phyloP scores from a whole-genome alignment of 2,888 invertebrate species.

The Drosophila hamatofila region DNA sequence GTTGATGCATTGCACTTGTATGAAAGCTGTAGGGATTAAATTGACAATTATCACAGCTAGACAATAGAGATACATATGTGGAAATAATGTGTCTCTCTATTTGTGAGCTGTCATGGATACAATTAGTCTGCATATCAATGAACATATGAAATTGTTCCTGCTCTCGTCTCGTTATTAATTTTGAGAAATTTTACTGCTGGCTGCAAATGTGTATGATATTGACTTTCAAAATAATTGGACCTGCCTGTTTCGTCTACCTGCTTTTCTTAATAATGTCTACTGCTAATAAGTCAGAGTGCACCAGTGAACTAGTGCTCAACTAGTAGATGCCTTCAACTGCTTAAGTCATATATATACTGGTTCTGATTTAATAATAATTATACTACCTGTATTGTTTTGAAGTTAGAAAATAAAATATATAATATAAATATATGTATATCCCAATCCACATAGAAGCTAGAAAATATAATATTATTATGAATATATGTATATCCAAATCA shows the following conservation, averaged over 20 bases:
- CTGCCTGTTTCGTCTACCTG: background rate
- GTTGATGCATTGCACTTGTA: conserved; percentile 86
- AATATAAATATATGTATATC: no score
- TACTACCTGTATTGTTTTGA: background rate
- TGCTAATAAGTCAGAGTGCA: background rate
- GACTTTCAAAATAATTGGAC: background rate
- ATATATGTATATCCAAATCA: no score
- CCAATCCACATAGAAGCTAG: no score
- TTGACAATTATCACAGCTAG: no score
- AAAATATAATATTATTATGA: no score
- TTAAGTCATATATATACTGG: background rate
- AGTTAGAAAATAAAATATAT: no score
- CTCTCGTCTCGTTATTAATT: background rate
- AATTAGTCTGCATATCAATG: background rate
- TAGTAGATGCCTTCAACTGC: background rate
- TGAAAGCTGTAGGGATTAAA: conserved; percentile 56
- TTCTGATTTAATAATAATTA: background rate
- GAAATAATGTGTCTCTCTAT: no score
- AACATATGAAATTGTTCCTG: background rate
- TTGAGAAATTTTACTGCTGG: background rate
- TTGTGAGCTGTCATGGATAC: background rate
- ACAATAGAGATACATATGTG: no score
- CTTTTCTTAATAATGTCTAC: background rate
- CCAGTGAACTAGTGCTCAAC: background rate
- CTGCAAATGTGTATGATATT: background rate